Base-by-base conservation (phyloP, 2,113 vertebrate species). In the Nothobranchius kuhntae region DNA sequence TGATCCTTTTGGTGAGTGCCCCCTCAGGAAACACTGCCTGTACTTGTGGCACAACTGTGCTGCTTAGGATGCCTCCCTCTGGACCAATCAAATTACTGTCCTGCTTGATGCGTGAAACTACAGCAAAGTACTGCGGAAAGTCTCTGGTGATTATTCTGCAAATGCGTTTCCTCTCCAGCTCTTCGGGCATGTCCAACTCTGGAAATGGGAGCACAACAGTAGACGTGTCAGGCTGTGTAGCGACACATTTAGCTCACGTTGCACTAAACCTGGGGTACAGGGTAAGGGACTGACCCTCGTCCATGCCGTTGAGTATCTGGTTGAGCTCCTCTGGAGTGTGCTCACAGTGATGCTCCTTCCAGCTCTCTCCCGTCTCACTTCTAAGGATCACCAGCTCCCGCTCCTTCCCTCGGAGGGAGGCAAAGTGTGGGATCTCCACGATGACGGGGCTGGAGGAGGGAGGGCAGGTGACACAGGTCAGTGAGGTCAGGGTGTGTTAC, bases 341-440 rank as follows among this genome's bases (percentile, higher is more conserved):
- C 78, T 99, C 98, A 65, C 96, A 98, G 85, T 95, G 96, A 73
- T 99, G 98, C 77, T 99, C 98, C 82, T 98, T 99, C 98, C 98
- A 99, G 92, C 93, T 97, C 87, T 98, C 97, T 26, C 98, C 98
- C 0, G 95, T 96, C 90, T 98, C 96, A 0, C 97, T 99, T 80
- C 98, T 94, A 83, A 99, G 91, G 67, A 98, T 95, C 82, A 99
- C 97, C 87, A 99, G 90, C 70, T 99, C 98, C 36, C 98, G 84
- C 89, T 99, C 97, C 45, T 93, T 96, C 36, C 96, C 97, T 57
- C 97, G 93, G 53, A 99, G 92, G 35, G 98, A 95, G 1, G 98
- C 98, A 53, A 99, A 99, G 81, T 99, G 98, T 36, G 98, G 97
- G 77, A 99, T 97, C 93, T 99, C 98, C 91, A 99, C 97, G 36